Evolutionary conservation across 2,888 invertebrate genomes (phyloP).

Genomic region (Oxyteleia sp.): DNA sequence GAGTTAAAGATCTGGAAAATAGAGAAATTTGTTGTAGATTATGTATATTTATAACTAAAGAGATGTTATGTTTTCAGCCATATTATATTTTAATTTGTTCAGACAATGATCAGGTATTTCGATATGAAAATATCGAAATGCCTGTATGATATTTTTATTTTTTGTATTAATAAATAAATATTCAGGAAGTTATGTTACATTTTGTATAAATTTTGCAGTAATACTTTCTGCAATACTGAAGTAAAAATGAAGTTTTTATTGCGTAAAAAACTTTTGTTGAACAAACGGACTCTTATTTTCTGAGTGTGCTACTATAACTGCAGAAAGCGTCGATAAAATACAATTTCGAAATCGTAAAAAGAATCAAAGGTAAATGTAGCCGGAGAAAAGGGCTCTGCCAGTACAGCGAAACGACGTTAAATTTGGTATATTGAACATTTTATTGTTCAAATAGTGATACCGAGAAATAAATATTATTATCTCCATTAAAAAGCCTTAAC

Average conservation of each 20-base stretch:
- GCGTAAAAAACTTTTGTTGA: slow-evolving; percentile 24
- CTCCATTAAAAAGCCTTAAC: not conserved
- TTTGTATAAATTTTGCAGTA: too few relatives aligned
- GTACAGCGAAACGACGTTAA: not conserved
- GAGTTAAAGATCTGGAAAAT: too few relatives aligned
- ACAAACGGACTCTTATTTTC: slow-evolving; percentile 38
- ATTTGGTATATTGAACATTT: slow-evolving; percentile 4
- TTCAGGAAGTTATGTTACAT: too few relatives aligned
- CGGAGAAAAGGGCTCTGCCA: slow-evolving; percentile 16
- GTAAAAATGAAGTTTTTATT: slow-evolving; percentile 17
- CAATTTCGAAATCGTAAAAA: slow-evolving; percentile 33
- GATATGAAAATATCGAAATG: too few relatives aligned
- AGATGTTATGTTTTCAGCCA: too few relatives aligned
- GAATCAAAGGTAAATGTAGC: slow-evolving; percentile 27
- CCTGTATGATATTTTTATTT: too few relatives aligned
- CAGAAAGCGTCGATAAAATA: slow-evolving; percentile 26
- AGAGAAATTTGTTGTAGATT: too few relatives aligned
- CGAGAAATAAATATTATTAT: not conserved
- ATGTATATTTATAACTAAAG: too few relatives aligned
- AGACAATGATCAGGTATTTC: too few relatives aligned
- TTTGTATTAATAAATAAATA: too few relatives aligned
- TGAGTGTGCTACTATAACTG: slow-evolving; percentile 9
- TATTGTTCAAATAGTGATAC: slow-evolving; percentile 8
- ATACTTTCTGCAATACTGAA: not conserved
- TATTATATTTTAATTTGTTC: too few relatives aligned